These are phyloP conservation scores for mouse (Mus musculus) DNA, from an alignment of 2,113 vertebrate genomes.

Conservation along the genomic window GRCm39 chr6:144144501-144145000, in stretches of 20 bases:
- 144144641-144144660: constrained; percentile 37
- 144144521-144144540: not conserved
- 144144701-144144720: constrained; percentile 35
- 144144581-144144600: not conserved
- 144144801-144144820: constrained; percentile 70
- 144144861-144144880: constrained; percentile 74
- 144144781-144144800: constrained; percentile 61
- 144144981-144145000: constrained; percentile 3
- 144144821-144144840: constrained; percentile 73
- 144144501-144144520: not conserved
- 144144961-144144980: constrained; percentile 57
- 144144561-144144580: not conserved
- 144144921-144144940: constrained; percentile 71
- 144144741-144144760: constrained; percentile 67
- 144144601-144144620: constrained; percentile 37
- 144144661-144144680: constrained; percentile 44
- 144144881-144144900: constrained; percentile 69
- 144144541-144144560: constrained; percentile 39
- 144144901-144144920: constrained; percentile 69
- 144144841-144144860: constrained; percentile 69
- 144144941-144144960: constrained; percentile 71
- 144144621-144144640: constrained; percentile 38
- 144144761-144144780: constrained; percentile 72
- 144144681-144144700: constrained; percentile 53
- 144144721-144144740: constrained; percentile 52